phyloP scores from a whole-genome alignment of 2,797 vertebrate genomes.

The Sebastes nivosus region DNA sequence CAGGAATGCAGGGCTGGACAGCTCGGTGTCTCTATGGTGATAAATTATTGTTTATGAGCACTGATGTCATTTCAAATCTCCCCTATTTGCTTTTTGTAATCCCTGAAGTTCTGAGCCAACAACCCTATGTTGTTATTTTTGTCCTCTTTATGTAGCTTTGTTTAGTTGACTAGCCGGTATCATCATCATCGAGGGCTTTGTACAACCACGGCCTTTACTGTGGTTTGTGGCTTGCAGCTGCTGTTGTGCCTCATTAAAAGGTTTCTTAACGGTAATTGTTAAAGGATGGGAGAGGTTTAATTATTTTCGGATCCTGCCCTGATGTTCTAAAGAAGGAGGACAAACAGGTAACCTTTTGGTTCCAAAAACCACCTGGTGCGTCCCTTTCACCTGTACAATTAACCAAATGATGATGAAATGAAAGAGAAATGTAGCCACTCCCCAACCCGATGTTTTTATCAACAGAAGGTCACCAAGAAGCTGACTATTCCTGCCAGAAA shows the following conservation, averaged over 20 bases:
- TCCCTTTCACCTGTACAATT: neutral
- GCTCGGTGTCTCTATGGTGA: neutral
- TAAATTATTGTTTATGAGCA: neutral
- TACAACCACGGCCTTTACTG: neutral
- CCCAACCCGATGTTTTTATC: neutral
- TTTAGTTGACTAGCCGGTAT: neutral
- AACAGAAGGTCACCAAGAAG: neutral
- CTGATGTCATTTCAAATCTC: neutral
- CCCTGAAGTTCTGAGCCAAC: neutral
- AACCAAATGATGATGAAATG: neutral
- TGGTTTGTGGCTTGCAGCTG: neutral
- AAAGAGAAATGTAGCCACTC: neutral
- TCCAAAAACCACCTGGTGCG: neutral
- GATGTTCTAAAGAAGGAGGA: neutral
- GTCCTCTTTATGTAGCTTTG: too few species aligned
- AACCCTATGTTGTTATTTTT: neutral
- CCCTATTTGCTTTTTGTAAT: neutral
- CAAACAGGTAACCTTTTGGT: neutral
- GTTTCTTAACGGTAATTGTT: neutral
- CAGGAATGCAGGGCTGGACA: conserved; percentile 2
- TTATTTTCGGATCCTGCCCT: neutral
- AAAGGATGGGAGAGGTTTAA: neutral
- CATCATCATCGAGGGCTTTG: neutral
- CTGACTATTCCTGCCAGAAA: neutral
- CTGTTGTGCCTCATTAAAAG: neutral